Conservation (phyloP, 2,113 vertebrate species). For the Asarcornis scutulata region DNA sequence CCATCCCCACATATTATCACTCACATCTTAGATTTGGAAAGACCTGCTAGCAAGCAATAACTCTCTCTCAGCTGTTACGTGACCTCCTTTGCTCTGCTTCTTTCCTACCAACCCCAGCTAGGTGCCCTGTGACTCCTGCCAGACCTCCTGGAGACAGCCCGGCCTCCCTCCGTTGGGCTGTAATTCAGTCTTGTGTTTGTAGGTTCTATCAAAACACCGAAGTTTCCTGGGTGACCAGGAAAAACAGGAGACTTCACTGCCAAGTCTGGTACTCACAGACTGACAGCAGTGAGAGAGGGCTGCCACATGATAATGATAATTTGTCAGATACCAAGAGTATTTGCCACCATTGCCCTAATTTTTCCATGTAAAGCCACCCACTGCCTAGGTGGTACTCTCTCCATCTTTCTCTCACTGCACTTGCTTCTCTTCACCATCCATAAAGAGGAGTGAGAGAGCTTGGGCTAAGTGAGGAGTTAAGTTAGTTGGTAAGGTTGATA, state of each 20-base stretch:
- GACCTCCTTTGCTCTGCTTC: not conserved
- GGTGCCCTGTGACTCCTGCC: not conserved
- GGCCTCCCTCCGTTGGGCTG: not conserved
- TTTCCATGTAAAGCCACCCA: not conserved
- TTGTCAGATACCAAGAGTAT: not conserved
- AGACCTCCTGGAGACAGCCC: not conserved
- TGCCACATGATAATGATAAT: not conserved
- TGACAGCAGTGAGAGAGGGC: not conserved
- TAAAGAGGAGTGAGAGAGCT: not conserved
- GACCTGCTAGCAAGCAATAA: not conserved
- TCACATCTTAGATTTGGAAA: not conserved
- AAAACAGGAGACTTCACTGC: not conserved
- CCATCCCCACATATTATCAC: not conserved
- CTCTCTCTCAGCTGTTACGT: not conserved
- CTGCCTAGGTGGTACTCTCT: rapidly evolving
- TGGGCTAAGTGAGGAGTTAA: not conserved
- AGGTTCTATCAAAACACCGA: not conserved
- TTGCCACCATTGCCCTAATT: not conserved
- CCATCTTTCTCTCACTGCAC: not conserved
- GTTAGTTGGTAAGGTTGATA: not conserved
- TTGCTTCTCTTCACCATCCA: not conserved
- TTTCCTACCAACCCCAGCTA: not conserved
- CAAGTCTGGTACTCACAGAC: not conserved
- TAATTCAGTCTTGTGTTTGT: rapidly evolving
- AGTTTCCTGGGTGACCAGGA: not conserved